Evolutionary conservation across 2,888 invertebrate genomes (phyloP), one percentile per base, ranked within the genome.

Genomic region (Phlogophora meticulosa): DNA sequence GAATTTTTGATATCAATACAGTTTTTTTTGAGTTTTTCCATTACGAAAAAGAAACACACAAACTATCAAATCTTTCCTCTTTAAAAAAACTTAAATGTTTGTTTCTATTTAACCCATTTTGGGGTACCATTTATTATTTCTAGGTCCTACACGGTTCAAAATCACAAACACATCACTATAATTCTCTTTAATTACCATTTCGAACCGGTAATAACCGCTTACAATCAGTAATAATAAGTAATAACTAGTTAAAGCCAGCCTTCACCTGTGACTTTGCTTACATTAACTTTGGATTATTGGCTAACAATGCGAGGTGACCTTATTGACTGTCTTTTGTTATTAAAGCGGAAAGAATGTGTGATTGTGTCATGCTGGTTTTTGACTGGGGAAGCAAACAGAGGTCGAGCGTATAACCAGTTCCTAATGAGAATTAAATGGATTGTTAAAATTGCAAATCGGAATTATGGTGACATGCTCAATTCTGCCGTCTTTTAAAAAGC

Each of bases 261-360:
- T 73, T 73, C 73, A 73, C 48, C 76, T 70, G 63, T 59, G 71
- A 62, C 61, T 73, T 59, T 49, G 76, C 58, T 51, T 45, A 57
- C 48, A 71, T 65, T 65, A 46, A 10, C 11, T 45, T 5, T 7
- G 70, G 76, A 72, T 76, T 72, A 72, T 72, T 76, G 61, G 55
- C 76, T 43, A 61, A 62, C 63, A 76, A 75, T 63, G 43, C 49
- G 1, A 13, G 13, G 2, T 62, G 76, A 62, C 76, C 76, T 73
- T 62, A 73, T 57, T 52, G 17, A 36, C 15, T 55, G 59, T n/a
- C 52, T 53, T 61, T 69, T 56, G 55, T 55, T 55, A 24, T 15
- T 49, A 43, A 28, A n/a, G 42, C 56, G 57, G 22, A 73, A 62
- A 58, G 36, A 76, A 70, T 62, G 52, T 57, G 13, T 46, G 36